phyloP scores from a whole-genome alignment of 2,797 vertebrate genomes.

The Eulemur coronatus region DNA sequence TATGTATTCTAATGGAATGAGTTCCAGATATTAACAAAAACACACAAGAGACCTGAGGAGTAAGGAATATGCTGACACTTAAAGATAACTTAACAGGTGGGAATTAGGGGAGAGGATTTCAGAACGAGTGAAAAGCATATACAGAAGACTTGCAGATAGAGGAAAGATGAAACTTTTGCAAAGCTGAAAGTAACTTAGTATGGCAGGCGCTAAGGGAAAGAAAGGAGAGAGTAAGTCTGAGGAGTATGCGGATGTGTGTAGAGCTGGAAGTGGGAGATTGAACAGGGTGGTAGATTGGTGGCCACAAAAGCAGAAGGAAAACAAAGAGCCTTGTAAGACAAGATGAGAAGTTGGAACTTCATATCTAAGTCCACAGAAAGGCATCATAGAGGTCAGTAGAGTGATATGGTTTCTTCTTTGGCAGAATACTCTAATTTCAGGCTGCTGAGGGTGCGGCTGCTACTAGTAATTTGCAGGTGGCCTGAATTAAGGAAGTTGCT shows the following conservation, averaged over 20 bases:
- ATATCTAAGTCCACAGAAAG: background rate
- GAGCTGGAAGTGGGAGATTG: background rate
- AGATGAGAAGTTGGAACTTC: background rate
- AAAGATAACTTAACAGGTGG: background rate
- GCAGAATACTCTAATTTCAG: background rate
- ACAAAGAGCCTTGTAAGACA: background rate
- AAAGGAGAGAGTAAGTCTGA: background rate
- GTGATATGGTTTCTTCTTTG: background rate
- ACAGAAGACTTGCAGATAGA: background rate
- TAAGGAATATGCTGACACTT: background rate
- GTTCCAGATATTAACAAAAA: background rate
- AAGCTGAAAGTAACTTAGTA: background rate
- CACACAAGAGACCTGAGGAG: background rate
- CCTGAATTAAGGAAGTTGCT: background rate
- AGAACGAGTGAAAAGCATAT: background rate
- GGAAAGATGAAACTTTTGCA: background rate
- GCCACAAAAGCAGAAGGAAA: background rate
- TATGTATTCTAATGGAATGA: background rate
- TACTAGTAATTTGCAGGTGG: background rate
- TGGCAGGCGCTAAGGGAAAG: background rate
- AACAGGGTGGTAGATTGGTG: background rate
- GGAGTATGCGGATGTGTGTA: background rate
- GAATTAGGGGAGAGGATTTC: background rate
- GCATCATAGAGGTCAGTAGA: background rate
- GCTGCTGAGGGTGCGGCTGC: rapidly evolving